A percentile compares a stretch with the other conserved stretches of the same genome.
Evolutionary conservation across 2,888 invertebrate genomes (phyloP).

Genomic region (Timema cristinae): DNA sequence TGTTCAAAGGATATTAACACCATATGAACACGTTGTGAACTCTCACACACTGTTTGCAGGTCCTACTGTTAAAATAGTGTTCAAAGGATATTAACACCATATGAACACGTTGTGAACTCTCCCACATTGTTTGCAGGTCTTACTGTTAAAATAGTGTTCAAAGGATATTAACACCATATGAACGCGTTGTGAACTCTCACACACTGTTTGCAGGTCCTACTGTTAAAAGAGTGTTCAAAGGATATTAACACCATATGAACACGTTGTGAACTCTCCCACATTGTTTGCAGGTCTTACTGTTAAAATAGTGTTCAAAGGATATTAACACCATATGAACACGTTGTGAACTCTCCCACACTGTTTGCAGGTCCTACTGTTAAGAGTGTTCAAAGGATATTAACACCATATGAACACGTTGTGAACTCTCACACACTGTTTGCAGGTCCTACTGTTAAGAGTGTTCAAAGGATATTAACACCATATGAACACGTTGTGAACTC

Average conservation of each 20-base stretch:
- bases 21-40: conserved; percentile 93
- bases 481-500: conserved; percentile 90
- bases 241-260: conserved; percentile 85
- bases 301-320: conserved; percentile 82
- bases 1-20: conserved; percentile 80
- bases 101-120: conserved; percentile 93
- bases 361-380: conserved; percentile 73
- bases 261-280: conserved; percentile 92
- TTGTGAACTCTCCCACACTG: conserved; percentile 85
- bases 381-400: conserved; percentile 81
- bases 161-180: conserved; percentile 83
- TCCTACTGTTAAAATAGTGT: conserved; percentile 83
- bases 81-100: conserved; percentile 81
- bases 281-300: conserved; percentile 68
- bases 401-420: conserved; percentile 91
- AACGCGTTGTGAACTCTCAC: conserved; percentile 93
- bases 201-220: conserved; percentile 68
- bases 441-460: conserved; percentile 84
- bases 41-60: conserved; percentile 70
- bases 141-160: conserved; percentile 83
- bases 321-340: conserved; percentile 85
- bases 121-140: conserved; percentile 68
- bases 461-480: conserved; percentile 85
- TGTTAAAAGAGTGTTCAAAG: conserved; percentile 84
- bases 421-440: conserved; percentile 71